These are phyloP conservation scores for Tringa solitaria DNA, from an alignment of 2,113 vertebrate genomes.

Conservation along the genomic window DNA sequence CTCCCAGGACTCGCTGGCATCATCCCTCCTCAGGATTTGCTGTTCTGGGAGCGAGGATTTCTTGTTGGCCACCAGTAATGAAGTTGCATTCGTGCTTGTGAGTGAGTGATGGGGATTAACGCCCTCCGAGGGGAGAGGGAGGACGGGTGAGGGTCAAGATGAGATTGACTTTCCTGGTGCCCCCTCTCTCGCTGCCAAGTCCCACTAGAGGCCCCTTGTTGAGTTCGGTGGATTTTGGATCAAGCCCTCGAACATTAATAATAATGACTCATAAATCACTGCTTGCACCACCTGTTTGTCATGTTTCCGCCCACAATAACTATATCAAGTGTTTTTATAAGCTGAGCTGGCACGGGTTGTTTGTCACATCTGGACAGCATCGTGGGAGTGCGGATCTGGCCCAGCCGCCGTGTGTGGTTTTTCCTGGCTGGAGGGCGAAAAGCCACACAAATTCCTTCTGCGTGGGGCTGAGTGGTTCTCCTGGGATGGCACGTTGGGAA, in stretches of 20 bases:
- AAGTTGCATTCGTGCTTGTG: background rate
- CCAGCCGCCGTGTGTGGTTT: background rate
- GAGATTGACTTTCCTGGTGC: background rate
- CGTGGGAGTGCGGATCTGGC: background rate
- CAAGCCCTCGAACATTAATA: background rate
- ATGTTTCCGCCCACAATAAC: background rate
- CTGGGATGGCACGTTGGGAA: background rate
- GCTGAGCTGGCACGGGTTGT: conserved; percentile 24
- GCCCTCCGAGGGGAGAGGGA: background rate
- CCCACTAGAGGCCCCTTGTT: background rate
- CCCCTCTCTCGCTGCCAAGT: background rate
- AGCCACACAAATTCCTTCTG: background rate
- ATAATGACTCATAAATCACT: conserved; percentile 12
- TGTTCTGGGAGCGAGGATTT: background rate
- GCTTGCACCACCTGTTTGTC: conserved; percentile 38
- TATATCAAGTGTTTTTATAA: background rate
- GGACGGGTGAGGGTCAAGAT: background rate
- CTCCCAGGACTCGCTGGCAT: background rate
- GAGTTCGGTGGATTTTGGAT: background rate
- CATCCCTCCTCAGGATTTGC: background rate
- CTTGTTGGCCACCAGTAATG: background rate
- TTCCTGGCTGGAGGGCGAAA: background rate
- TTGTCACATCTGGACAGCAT: conserved; percentile 36
- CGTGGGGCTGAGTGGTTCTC: background rate
- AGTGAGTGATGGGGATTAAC: background rate